Evolutionary conservation across 2,888 invertebrate genomes (phyloP).

Genomic region (Lasioglossum leucozonium): DNA sequence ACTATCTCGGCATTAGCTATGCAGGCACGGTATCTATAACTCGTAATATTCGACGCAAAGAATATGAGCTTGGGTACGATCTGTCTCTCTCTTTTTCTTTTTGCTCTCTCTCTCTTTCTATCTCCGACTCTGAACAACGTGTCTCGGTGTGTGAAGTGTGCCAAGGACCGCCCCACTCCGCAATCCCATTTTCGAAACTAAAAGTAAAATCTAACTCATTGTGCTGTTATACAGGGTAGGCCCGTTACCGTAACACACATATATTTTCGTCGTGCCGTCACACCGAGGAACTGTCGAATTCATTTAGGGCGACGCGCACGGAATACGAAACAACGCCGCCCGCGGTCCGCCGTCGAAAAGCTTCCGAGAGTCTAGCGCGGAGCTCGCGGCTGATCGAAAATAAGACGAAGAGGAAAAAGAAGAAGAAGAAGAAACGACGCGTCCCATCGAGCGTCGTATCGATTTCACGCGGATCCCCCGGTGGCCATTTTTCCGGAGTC

Average conservation of each 20-base stretch:
- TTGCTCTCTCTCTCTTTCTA: slow-evolving; percentile 48
- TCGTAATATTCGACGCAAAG: slow-evolving; percentile 69
- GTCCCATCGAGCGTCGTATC: not conserved
- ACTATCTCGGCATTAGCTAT: slow-evolving; percentile 54
- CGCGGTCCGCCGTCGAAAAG: not conserved
- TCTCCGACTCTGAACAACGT: slow-evolving; percentile 67
- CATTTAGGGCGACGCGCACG: slow-evolving; percentile 41
- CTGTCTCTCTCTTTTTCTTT: slow-evolving; percentile 37
- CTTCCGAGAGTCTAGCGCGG: not conserved
- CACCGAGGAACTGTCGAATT: slow-evolving; percentile 49
- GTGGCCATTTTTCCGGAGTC: not conserved
- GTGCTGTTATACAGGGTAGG: slow-evolving; percentile 75
- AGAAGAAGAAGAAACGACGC: not conserved
- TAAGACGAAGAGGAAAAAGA: too few relatives aligned
- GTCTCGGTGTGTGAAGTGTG: slow-evolving; percentile 82
- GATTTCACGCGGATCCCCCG: not conserved
- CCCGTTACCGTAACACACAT: slow-evolving; percentile 76
- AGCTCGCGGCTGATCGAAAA: not conserved
- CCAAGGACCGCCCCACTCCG: slow-evolving; percentile 82
- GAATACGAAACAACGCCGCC: not conserved
- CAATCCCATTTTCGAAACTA: slow-evolving; percentile 84
- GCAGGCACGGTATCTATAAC: slow-evolving; percentile 68
- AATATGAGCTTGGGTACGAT: slow-evolving; percentile 52
- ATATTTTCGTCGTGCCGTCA: slow-evolving; percentile 74
- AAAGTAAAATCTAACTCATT: slow-evolving; percentile 85